Evolutionary conservation across 2,113 vertebrate genomes (phyloP), one percentile per base, ranked within the genome.

Genomic region (Ictidomys tridecemlineatus): DNA sequence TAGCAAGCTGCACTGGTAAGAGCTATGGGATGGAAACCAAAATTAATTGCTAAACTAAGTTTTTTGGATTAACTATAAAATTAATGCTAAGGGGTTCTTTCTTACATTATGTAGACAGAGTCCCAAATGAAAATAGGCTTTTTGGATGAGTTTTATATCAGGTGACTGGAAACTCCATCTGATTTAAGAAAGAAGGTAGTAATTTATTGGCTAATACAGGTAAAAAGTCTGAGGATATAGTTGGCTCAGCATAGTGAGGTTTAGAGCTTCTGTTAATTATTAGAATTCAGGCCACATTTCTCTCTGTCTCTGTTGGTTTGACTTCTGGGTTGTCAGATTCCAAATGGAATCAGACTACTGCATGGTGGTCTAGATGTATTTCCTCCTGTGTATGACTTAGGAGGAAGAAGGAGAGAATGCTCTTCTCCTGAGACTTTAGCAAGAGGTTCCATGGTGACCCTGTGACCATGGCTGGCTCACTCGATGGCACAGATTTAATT

Each of bases 1-100:
- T 87, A 87, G 79, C 79, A 93, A 94, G 32, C 53, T 63, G 69
- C 69, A 2, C 32, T 32, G 9, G 65, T 73, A 84, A 96, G 32
- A 88, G 34, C 42, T 76, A 17, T n/a, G 69, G 58, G 51, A 91
- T 28, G 48, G 63, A 80, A 0, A 26, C n/a, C 30, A 72, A 94
- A 89, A 85, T 85, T 92, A 96, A 92, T 85, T 56, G 3, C n/a
- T 67, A 70, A 39, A 30, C 24, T 78, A 88, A 80, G 24, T 70
- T 61, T 82, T 78, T 84, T 42, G 26, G 39, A 61, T 92, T 89
- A 80, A 80, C 56, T 74, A 26, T 95, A 61, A 87, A 94, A 89
- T 93, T 89, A 3, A 85, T 22, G 90, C 73, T 73, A 84, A 53
- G 42, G 17, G 85, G 3, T 70, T 65, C 13, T 95, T 93, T 92